Percentiles rank a stretch among this genome's conserved stretches.
Evolutionary conservation across 2,113 vertebrate genomes (phyloP).

Genomic region (Pica pica): DNA sequence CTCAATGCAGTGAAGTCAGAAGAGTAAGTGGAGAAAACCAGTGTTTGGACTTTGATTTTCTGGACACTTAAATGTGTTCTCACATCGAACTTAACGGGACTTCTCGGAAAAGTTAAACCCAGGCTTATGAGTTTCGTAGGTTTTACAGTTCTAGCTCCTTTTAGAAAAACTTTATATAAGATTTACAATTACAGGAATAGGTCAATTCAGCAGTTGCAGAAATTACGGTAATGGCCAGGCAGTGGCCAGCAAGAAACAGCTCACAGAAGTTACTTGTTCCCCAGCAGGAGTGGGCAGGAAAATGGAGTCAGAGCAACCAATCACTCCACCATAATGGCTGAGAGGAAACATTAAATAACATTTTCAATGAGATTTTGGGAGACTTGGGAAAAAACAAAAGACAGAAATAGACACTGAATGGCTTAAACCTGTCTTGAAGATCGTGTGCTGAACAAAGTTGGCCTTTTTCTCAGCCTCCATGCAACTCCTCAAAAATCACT

Average conservation of each 20-base stretch:
- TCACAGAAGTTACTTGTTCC: not conserved
- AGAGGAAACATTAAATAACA: not conserved
- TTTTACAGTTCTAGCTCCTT: not conserved
- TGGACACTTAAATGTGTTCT: not conserved
- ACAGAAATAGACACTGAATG: rapidly evolving
- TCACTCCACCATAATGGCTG: not conserved
- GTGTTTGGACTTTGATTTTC: not conserved
- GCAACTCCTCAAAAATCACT: not conserved
- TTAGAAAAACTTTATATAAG: not conserved
- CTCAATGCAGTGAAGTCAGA: not conserved
- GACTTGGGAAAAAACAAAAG: not conserved
- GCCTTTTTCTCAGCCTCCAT: not conserved
- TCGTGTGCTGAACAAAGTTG: rapidly evolving
- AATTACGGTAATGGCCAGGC: rapidly evolving
- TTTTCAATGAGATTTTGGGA: not conserved
- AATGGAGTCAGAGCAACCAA: not conserved
- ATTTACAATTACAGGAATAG: not conserved
- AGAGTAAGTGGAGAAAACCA: not conserved
- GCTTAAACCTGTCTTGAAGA: not conserved
- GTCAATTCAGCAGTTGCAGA: not conserved
- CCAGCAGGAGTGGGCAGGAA: not conserved
- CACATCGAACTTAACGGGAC: not conserved
- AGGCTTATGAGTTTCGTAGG: not conserved
- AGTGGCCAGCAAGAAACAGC: not conserved
- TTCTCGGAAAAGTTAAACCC: not conserved